Evolutionary conservation across 2,888 invertebrate genomes (phyloP), one percentile per base, ranked within the genome.

Genomic region (Homarus gammarus): DNA sequence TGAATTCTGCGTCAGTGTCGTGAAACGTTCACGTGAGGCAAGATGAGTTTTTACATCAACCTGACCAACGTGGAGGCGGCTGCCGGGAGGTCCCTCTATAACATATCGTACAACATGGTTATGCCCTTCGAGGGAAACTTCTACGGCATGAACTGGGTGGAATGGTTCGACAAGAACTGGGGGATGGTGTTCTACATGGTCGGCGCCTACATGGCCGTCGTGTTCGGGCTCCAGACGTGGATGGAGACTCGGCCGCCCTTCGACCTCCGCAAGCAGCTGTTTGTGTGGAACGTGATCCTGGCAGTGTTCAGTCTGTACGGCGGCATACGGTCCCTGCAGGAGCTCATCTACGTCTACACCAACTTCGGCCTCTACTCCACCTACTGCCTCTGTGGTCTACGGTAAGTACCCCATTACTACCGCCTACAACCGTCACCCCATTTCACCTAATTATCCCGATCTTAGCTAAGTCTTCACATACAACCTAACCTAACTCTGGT

Each of bases 321-420:
- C 5, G 90, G 90, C n/a, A 44, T 89, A 31, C 83, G 91, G 77
- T 85, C 87, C 18, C 73, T 90, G 15, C 84, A 85, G 33, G 91
- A 91, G 40, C 49, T 91, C 36, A 36, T 88, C 38, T 89, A 91
- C 75, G 84, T 91, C 56, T 90, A 89, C 82, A 78, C 36, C 73
- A 87, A 90, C 75, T 90, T 87, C 75, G 90, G 91, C n/a, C 44
- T 91, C 56, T 89, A 91, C 72, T 90, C 89, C 77, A 87, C 87
- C 72, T 87, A 90, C 77, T 91, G 91, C 51, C 85, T 90, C 82
- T 90, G 86, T 33, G 91, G 91, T 27, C 56, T 87, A 51, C 87
- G 89, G 91, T 91, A 68, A 90, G 91, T 90, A 84, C 5, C 40
- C n/a, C 3, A n/a, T n/a, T n/a, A n/a, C n/a, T n/a, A n/a, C n/a